Evolutionary conservation across 2,888 invertebrate species (phyloP).

Genomic region (Diogma glabrata): DNA sequence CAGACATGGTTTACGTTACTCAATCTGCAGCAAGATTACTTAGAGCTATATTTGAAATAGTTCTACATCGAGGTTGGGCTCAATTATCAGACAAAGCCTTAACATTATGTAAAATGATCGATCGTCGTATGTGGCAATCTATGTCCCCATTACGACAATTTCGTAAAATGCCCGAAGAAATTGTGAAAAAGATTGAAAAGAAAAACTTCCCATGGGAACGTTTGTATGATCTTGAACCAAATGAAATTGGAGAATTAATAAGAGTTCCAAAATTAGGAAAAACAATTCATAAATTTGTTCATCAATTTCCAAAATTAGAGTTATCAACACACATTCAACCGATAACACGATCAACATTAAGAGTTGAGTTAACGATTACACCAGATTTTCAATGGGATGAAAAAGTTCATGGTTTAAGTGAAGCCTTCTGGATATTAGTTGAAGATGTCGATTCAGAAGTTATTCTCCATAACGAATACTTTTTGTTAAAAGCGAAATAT

Average conservation of each 20-base stretch:
- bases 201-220: constrained; percentile 92
- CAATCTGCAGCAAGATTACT: constrained; percentile 93
- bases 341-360: constrained; percentile 82
- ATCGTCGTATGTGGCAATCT: constrained; percentile 98
- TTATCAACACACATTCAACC: constrained; percentile 96
- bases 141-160: constrained; percentile 98
- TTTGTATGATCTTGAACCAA: constrained; percentile 90
- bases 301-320: constrained; percentile 94
- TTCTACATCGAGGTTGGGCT: constrained; percentile 88
- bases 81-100: constrained; percentile 93
- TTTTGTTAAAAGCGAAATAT: constrained; percentile 90
- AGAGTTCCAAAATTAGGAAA: constrained; percentile 49
- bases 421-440: constrained; percentile 80
- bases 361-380: constrained; percentile 92
- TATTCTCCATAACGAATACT: constrained; percentile 90
- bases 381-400: constrained; percentile 99
- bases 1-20: constrained; percentile 98
- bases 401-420: constrained; percentile 69
- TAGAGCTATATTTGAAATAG: constrained; percentile 96
- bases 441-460: constrained; percentile 82
- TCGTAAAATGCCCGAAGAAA: constrained; percentile 93
- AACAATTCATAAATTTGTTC: constrained; percentile 75
- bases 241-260: constrained; percentile 83
- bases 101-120: constrained; percentile 97
- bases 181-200: constrained; percentile 95